Percentiles rank a stretch among this genome's conserved stretches.
phyloP scores from a whole-genome alignment of 2,113 vertebrate species.

The Rhodinocichla rosea region DNA sequence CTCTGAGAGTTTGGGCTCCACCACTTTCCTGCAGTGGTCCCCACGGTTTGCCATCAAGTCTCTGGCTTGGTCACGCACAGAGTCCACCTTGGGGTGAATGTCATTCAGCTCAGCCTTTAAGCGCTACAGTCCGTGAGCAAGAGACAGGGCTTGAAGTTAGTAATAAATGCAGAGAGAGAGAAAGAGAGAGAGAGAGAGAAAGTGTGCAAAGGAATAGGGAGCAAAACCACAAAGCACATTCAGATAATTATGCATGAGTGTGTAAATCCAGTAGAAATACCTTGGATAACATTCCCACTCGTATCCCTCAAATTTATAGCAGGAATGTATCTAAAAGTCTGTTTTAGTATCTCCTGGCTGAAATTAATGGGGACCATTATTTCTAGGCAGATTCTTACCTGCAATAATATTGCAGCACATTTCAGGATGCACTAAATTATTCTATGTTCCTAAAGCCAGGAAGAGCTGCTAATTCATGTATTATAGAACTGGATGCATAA shows the following conservation, averaged over 20 bases:
- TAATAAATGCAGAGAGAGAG: conserved; percentile 64
- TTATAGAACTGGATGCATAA: not conserved
- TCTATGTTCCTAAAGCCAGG: not conserved
- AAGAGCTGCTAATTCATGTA: not conserved
- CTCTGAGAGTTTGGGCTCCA: conserved; percentile 88
- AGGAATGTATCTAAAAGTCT: not conserved
- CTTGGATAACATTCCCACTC: not conserved
- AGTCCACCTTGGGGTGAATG: conserved; percentile 85
- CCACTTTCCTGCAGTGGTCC: conserved; percentile 87
- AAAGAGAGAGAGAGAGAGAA: conserved; percentile 57
- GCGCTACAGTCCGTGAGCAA: conserved; percentile 81
- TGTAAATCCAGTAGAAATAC: not conserved
- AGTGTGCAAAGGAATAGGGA: conserved; percentile 64
- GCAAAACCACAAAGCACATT: conserved; percentile 47
- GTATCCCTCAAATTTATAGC: not conserved
- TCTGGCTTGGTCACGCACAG: conserved; percentile 81
- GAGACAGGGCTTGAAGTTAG: conserved; percentile 77
- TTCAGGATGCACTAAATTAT: not conserved
- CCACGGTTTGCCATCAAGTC: conserved; percentile 90
- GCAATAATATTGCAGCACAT: not conserved
- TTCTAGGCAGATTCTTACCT: not conserved
- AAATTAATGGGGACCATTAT: not conserved
- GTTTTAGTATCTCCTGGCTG: not conserved
- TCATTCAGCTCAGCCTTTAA: conserved; percentile 92
- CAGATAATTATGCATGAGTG: not conserved